A percentile compares a stretch with the other conserved stretches of the same genome.
These are phyloP conservation scores for Fragum fragum DNA, from an alignment of 2,888 invertebrate species.

Conservation along the genomic window DNA sequence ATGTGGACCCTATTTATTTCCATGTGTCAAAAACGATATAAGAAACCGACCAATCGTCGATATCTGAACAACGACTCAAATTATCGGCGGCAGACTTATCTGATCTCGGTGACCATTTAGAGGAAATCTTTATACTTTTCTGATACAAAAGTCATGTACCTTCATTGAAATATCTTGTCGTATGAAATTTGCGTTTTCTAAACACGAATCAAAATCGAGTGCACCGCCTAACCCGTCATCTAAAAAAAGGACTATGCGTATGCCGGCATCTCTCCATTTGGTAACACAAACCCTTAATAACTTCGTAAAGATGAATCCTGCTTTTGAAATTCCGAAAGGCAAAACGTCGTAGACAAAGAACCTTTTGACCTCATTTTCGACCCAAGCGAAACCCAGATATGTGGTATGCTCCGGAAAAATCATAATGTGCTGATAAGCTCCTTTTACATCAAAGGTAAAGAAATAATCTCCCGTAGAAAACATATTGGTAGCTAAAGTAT, in stretches of 20 bases:
- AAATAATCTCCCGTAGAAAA: slow-evolving; percentile 35
- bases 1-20: too few species aligned
- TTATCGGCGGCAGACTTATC: too few species aligned
- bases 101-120: too few species aligned
- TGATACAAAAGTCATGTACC: too few species aligned
- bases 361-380: background rate
- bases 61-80: too few species aligned
- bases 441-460: slow-evolving; percentile 33
- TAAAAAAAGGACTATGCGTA: slow-evolving; percentile 35
- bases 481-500: slow-evolving; percentile 26
- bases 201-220: too few species aligned
- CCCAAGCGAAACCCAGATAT: slow-evolving; percentile 45
- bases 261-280: slow-evolving; percentile 32
- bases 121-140: too few species aligned
- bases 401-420: slow-evolving; percentile 31
- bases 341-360: slow-evolving; percentile 44
- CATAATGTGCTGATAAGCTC: slow-evolving; percentile 49
- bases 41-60: too few species aligned
- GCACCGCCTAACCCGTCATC: slow-evolving; percentile 47
- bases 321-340: slow-evolving; percentile 44
- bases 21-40: too few species aligned
- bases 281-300: slow-evolving; percentile 33
- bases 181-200: too few species aligned
- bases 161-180: too few species aligned
- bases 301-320: slow-evolving; percentile 43